phyloP scores from a whole-genome alignment of 2,888 invertebrate genomes.

The Bugula neritina region DNA sequence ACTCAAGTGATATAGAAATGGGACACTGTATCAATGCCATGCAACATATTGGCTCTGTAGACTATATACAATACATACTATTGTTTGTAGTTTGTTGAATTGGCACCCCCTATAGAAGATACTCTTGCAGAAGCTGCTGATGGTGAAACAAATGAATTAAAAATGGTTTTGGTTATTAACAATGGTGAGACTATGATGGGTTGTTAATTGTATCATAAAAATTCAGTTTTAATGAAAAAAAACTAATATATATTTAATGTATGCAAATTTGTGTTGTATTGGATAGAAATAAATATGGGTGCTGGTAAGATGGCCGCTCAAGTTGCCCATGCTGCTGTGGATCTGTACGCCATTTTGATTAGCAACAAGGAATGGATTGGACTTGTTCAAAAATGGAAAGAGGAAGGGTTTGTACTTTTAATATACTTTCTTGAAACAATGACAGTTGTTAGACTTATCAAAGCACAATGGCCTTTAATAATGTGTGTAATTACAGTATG shows the following conservation, averaged over 20 bases:
- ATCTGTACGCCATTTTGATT: background rate
- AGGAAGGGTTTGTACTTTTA: background rate
- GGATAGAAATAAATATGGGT: slow-evolving; percentile 7
- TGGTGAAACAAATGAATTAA: background rate
- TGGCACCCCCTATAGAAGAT: background rate
- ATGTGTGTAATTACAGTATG: too few species aligned
- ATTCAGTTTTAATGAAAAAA: too few species aligned
- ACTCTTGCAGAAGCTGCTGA: background rate
- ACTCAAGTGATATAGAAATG: too few species aligned
- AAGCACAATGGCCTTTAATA: too few species aligned
- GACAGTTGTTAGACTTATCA: too few species aligned
- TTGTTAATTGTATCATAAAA: too few species aligned
- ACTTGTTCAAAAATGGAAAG: background rate
- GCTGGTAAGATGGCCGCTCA: slow-evolving; percentile 11
- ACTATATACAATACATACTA: too few species aligned
- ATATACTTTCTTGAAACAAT: too few species aligned
- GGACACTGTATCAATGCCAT: too few species aligned
- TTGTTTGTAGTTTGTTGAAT: background rate
- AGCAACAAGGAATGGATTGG: background rate
- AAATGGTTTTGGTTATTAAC: slow-evolving; percentile 14
- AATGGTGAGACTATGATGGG: slow-evolving; percentile 1
- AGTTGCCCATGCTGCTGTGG: slow-evolving; percentile 11
- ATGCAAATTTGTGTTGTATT: too few species aligned
- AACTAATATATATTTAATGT: too few species aligned
- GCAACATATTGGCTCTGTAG: too few species aligned